Percentiles rank a stretch among this genome's conserved stretches.
Conservation (phyloP, 2,888 invertebrate genomes). For the Epinotia nisella region DNA sequence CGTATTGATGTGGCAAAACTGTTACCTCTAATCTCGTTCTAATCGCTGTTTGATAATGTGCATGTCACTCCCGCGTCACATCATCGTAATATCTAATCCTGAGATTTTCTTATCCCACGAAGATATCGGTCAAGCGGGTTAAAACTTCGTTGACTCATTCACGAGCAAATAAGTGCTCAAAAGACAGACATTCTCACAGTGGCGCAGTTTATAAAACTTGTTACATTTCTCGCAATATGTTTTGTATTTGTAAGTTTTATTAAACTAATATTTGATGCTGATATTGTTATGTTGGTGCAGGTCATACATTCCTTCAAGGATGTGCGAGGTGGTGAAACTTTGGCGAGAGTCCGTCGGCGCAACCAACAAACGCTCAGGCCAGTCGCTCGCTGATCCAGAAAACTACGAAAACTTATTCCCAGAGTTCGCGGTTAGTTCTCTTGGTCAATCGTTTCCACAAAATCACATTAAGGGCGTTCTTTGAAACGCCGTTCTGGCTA, state of each 20-base stretch:
- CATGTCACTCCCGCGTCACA: background rate
- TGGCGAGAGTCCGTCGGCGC: constrained; percentile 94
- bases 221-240: background rate
- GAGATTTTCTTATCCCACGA: background rate
- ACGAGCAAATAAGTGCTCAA: background rate
- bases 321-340: constrained; percentile 92
- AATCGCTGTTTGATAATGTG: background rate
- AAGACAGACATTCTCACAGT: background rate
- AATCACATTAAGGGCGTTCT: background rate
- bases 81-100: background rate
- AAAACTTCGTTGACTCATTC: background rate
- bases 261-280: background rate
- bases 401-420: constrained; percentile 99
- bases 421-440: constrained; percentile 71
- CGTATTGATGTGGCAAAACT: too few species aligned
- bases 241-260: background rate
- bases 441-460: background rate
- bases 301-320: constrained; percentile 97
- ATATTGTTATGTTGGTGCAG: constrained; percentile 66
- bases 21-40: too few species aligned
- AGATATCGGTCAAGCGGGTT: background rate
- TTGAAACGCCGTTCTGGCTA: too few species aligned
- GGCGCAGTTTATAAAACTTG: background rate
- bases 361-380: constrained; percentile 95
- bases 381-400: constrained; percentile 97